Evolutionary conservation across 2,888 invertebrate genomes (phyloP), one percentile per base, ranked within the genome.

Genomic region (Brassicogethes aeneus): DNA sequence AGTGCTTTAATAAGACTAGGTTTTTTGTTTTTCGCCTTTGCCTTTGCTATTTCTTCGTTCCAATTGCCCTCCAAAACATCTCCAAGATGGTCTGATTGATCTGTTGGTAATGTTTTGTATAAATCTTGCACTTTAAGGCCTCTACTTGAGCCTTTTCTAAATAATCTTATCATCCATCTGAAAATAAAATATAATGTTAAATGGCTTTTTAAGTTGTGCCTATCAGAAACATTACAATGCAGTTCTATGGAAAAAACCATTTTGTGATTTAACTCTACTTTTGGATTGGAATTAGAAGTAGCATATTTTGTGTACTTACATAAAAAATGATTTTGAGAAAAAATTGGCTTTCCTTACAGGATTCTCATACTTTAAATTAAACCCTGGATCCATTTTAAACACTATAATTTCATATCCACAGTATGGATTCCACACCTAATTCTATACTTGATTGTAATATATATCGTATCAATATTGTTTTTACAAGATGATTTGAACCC

Each of bases 91-190:
- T 77, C 74, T 0, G 85, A 84, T 37, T 71, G 66, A 60, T 85
- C 82, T 3, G 66, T 65, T 0, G 71, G 66, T 17, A 80, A 64
- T 3, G 76, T 73, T 58, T 75, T 75, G 66, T 77, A 81, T 14
- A 85, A 61, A 57, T 85, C 82, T 5, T 71, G 68, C 38, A 80
- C 72, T 52, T 76, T 76, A 8, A 88, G 67, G 44, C 79, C 76
- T 48, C 74, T 69, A 54, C 61, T 70, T 42, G 72, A 71, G 3
- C 82, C 80, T 51, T 71, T 74, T 40, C 70, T 63, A 49, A 73
- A 64, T 13, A 65, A 47, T 33, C 51, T 48, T 23, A 57, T 34
- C 54, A 65, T 61, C 67, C 67, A 67, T 40, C 67, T 67, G 37
- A 32, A 62, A 52, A 40, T 14, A 15, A 36, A 17, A 33, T 10